These are phyloP conservation scores for Diuraphis noxia DNA, from an alignment of 1,140 invertebrate genomes.

Conservation along the genomic window DNA sequence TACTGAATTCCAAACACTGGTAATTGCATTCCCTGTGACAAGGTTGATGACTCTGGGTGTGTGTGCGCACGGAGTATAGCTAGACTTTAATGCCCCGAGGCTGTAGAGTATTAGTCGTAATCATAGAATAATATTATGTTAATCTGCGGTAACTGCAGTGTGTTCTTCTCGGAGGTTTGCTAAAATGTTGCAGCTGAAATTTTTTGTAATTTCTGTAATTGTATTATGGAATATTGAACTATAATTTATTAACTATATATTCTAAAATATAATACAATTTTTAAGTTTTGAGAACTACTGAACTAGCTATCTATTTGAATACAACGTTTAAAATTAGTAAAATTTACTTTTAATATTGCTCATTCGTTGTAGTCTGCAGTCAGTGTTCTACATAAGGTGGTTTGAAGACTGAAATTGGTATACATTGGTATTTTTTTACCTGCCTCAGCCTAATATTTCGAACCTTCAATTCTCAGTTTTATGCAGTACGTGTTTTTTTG, in stretches of 20 bases:
- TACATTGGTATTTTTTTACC: background rate
- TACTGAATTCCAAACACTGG: slow-evolving; percentile 31
- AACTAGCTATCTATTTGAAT: too few relatives aligned
- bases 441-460: background rate
- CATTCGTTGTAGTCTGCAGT: background rate
- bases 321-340: background rate
- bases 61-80: background rate
- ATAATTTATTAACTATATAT: too few relatives aligned
- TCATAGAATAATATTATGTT: background rate
- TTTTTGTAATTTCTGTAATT: background rate
- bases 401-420: background rate
- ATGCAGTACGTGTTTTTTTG: background rate
- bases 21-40: slow-evolving; percentile 34
- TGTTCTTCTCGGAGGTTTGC: background rate
- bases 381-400: background rate
- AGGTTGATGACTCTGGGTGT: slow-evolving; percentile 33
- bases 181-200: background rate
- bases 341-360: background rate
- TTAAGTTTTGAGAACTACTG: background rate
- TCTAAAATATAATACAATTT: too few relatives aligned
- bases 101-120: slow-evolving; percentile 3
- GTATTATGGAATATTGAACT: background rate
- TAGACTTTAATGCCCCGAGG: slow-evolving; percentile 32
- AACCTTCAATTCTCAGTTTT: background rate
- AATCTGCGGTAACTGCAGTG: background rate